Percentiles rank a stretch among this genome's conserved stretches.
phyloP scores from a whole-genome alignment of 2,797 vertebrate species.

The Mus caroli region DNA sequence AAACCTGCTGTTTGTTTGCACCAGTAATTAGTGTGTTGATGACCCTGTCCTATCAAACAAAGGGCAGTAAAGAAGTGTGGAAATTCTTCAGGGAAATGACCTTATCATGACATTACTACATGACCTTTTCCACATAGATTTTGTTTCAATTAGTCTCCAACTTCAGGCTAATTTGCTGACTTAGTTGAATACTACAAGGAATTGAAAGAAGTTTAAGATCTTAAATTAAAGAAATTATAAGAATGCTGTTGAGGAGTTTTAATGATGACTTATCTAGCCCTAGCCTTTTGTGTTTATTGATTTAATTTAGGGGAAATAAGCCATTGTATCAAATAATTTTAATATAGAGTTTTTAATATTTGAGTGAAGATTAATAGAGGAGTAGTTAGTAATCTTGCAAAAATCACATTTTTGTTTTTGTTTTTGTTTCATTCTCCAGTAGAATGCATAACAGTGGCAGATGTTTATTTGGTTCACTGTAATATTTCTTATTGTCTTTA shows the following conservation, averaged over 20 bases:
- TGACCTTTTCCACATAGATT: constrained; percentile 66
- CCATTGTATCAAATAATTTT: constrained; percentile 45
- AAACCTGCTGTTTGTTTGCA: constrained; percentile 31
- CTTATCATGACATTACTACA: constrained; percentile 24
- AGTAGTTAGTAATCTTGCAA: not conserved
- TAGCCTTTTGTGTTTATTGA: not conserved
- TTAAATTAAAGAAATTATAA: constrained; percentile 51
- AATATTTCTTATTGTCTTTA: not conserved
- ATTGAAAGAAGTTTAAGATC: constrained; percentile 58
- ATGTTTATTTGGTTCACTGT: not conserved
- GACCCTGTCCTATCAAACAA: not conserved
- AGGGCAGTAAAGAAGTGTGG: not conserved
- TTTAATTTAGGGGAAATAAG: constrained; percentile 2
- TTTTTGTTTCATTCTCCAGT: not conserved
- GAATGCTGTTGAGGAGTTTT: constrained; percentile 12
- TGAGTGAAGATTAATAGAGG: constrained; percentile 3
- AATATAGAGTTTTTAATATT: constrained; percentile 15
- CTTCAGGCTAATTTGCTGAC: constrained; percentile 65
- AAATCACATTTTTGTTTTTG: not conserved
- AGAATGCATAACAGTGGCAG: not conserved
- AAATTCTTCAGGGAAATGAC: constrained; percentile 27
- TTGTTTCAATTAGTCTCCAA: constrained; percentile 59
- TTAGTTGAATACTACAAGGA: constrained; percentile 46
- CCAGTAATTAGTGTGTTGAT: not conserved
- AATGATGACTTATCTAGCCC: constrained; percentile 37